phyloP scores from a whole-genome alignment of 2,888 invertebrate genomes.

The Bimastos eiseni region DNA sequence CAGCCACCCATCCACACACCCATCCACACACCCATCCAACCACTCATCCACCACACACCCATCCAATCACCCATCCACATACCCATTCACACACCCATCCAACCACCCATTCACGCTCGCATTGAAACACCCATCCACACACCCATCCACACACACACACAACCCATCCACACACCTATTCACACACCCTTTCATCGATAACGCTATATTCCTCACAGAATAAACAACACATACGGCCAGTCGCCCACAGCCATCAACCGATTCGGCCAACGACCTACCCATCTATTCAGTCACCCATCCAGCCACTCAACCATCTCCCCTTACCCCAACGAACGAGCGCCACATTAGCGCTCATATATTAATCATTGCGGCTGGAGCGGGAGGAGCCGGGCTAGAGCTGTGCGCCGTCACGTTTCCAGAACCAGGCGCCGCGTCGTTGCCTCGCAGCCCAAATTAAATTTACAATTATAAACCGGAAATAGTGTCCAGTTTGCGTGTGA shows the following conservation, averaged over 20 bases:
- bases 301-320: background rate
- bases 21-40: no score
- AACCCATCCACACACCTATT: no score
- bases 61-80: no score
- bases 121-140: no score
- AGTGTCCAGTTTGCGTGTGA: background rate
- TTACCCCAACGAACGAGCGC: background rate
- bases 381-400: background rate
- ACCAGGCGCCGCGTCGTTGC: background rate
- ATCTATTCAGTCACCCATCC: background rate
- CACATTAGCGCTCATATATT: background rate
- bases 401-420: slow-evolving; percentile 5
- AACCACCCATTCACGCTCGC: no score
- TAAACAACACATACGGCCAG: background rate
- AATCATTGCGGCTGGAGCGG: background rate
- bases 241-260: background rate
- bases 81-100: no score
- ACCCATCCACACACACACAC: no score
- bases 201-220: background rate
- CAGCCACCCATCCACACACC: no score
- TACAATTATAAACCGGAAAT: slow-evolving; percentile 13
- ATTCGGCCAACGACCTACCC: background rate
- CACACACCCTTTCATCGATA: background rate
- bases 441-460: background rate
- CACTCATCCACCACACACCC: no score